A percentile compares a stretch with the other conserved stretches of the same genome.
phyloP scores from a whole-genome alignment of 2,888 invertebrate species.

The Drosophila neoperkinsi region DNA sequence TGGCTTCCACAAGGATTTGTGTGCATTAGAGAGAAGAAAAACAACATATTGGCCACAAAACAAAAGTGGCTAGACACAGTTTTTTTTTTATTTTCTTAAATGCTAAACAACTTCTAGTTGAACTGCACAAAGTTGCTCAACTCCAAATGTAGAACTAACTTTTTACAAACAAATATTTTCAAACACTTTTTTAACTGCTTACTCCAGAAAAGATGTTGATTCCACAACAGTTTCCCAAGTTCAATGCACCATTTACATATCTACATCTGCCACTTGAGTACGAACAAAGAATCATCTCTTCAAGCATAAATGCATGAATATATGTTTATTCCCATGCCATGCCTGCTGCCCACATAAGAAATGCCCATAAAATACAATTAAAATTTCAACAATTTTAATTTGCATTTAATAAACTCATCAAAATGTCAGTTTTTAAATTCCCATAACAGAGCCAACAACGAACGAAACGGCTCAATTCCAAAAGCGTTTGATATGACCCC shows the following conservation, averaged over 20 bases:
- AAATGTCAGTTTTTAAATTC: conserved; percentile 51
- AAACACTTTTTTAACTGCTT: neutral
- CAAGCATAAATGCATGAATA: conserved; percentile 15
- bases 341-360: conserved; percentile 52
- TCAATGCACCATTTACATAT: conserved; percentile 43
- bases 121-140: conserved; percentile 34
- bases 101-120: conserved; percentile 2
- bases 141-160: neutral
- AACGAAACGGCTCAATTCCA: conserved; percentile 59
- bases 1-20: conserved; percentile 76
- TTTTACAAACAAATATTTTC: neutral
- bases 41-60: conserved; percentile 16
- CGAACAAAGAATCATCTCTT: conserved; percentile 24
- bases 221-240: conserved; percentile 18
- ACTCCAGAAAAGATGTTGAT: neutral
- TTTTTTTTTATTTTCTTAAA: conserved; percentile 6
- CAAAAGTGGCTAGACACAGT: conserved; percentile 30
- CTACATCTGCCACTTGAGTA: conserved; percentile 44
- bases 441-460: conserved; percentile 38
- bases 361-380: conserved; percentile 70
- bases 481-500: conserved; percentile 69
- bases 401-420: conserved; percentile 78
- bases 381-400: conserved; percentile 75
- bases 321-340: conserved; percentile 14
- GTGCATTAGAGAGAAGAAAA: conserved; percentile 39